phyloP scores from a whole-genome alignment of 1,140 invertebrate genomes.

The Nomia melanderi region DNA sequence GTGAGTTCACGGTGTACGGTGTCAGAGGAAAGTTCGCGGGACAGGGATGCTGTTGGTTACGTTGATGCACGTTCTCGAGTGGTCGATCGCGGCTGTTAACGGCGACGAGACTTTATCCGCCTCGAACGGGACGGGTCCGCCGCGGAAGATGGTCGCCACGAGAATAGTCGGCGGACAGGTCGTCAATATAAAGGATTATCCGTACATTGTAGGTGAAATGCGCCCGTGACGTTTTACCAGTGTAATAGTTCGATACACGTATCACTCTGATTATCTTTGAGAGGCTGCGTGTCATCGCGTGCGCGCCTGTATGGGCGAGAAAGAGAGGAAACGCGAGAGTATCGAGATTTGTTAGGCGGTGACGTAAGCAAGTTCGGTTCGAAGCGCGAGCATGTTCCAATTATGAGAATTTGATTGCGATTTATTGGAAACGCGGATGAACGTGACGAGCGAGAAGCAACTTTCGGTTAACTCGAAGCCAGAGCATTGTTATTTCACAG shows the following conservation, averaged over 20 bases:
- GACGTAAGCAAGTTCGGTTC: no score
- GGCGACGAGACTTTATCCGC: neutral
- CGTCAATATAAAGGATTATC: slow-evolving; percentile 58
- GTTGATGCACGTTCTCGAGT: slow-evolving; percentile 20
- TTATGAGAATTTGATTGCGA: no score
- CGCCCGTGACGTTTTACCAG: slow-evolving; percentile 49
- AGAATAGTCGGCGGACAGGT: slow-evolving; percentile 66
- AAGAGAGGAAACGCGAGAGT: no score
- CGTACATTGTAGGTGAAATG: slow-evolving; percentile 63
- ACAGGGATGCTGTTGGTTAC: slow-evolving; percentile 28
- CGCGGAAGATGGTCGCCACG: slow-evolving; percentile 1
- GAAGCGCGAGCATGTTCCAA: no score
- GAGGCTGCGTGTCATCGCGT: neutral
- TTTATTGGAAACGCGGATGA: no score
- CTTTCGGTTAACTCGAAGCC: no score
- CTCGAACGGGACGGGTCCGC: neutral
- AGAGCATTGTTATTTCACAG: no score
- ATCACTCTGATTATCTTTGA: slow-evolving; percentile 19
- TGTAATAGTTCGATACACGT: slow-evolving; percentile 2
- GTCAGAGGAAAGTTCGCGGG: neutral
- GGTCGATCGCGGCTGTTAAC: neutral
- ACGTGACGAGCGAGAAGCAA: no score
- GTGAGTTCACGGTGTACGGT: slow-evolving; percentile 1
- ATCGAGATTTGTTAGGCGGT: no score
- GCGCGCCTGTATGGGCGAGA: no score